These are phyloP conservation scores for Lepidochitona cinerea DNA, from an alignment of 2,888 invertebrate species.

Conservation along the genomic window DNA sequence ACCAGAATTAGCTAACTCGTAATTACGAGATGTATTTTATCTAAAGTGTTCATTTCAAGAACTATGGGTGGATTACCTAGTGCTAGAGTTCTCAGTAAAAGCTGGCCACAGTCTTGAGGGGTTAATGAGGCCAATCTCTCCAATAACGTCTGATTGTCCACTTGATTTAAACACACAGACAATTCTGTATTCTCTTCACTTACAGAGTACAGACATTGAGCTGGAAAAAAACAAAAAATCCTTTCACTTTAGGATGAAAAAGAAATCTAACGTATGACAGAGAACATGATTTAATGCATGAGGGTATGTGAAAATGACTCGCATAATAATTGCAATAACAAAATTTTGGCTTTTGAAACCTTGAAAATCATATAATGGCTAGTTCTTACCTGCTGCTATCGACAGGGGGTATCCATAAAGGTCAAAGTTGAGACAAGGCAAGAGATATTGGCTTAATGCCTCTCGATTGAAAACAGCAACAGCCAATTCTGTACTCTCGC, in stretches of 20 bases:
- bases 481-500: conserved; percentile 74
- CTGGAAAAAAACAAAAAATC: conserved; percentile 71
- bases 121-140: conserved; percentile 5
- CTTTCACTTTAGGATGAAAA: too few species aligned
- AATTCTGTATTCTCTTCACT: conserved; percentile 80
- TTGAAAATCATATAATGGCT: too few species aligned
- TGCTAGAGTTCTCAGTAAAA: conserved; percentile 26
- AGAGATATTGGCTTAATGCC: conserved; percentile 76
- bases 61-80: too few species aligned
- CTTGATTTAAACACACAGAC: conserved; percentile 74
- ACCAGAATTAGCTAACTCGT: too few species aligned
- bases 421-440: conserved; percentile 76
- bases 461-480: conserved; percentile 79
- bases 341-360: too few species aligned
- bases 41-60: too few species aligned
- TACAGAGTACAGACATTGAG: conserved; percentile 80
- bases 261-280: too few species aligned
- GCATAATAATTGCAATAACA: too few species aligned
- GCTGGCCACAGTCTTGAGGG: conserved; percentile 10
- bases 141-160: conserved; percentile 57
- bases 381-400: conserved; percentile 63
- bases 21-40: too few species aligned
- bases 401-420: conserved; percentile 75
- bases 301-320: too few species aligned
- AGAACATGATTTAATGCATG: too few species aligned